These are phyloP conservation scores for Fulica atra DNA, from an alignment of 2,113 vertebrate genomes.

Conservation along the genomic window DNA sequence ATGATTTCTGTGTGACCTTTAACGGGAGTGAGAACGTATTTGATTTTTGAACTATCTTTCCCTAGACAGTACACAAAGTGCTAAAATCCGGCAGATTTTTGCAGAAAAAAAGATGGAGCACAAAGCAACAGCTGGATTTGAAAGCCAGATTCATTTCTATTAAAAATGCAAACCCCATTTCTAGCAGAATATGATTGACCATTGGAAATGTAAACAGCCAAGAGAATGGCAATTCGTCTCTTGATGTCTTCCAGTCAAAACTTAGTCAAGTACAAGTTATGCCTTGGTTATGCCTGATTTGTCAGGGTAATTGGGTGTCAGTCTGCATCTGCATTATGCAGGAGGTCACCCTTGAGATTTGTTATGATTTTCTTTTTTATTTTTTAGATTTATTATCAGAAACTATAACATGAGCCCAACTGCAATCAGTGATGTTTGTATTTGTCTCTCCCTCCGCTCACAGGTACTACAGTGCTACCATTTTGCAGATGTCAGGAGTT, in stretches of 20 bases:
- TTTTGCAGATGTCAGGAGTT: conserved; percentile 98
- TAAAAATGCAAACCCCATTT: not conserved
- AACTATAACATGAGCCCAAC: not conserved
- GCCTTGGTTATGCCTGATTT: not conserved
- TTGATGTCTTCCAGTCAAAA: not conserved
- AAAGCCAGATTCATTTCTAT: not conserved
- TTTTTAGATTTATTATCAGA: not conserved
- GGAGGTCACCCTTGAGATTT: not conserved
- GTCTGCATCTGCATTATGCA: not conserved
- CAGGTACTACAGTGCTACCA: conserved; percentile 99
- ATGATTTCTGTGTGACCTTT: conserved; percentile 16
- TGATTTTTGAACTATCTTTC: not conserved
- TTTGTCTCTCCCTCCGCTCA: not conserved
- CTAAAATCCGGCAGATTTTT: not conserved
- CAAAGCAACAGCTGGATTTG: not conserved
- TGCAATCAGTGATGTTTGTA: not conserved
- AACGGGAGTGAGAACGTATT: not conserved
- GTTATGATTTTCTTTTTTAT: not conserved
- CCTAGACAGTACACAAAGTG: not conserved
- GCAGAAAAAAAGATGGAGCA: not conserved
- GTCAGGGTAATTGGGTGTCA: not conserved
- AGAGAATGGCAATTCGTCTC: not conserved
- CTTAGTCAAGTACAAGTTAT: not conserved
- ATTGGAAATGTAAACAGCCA: not conserved
- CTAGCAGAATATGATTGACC: not conserved